A percentile compares a stretch with the other conserved stretches of the same genome.
Evolutionary conservation across 2,797 vertebrate species (phyloP).

Genomic region (Bufotes viridis): DNA sequence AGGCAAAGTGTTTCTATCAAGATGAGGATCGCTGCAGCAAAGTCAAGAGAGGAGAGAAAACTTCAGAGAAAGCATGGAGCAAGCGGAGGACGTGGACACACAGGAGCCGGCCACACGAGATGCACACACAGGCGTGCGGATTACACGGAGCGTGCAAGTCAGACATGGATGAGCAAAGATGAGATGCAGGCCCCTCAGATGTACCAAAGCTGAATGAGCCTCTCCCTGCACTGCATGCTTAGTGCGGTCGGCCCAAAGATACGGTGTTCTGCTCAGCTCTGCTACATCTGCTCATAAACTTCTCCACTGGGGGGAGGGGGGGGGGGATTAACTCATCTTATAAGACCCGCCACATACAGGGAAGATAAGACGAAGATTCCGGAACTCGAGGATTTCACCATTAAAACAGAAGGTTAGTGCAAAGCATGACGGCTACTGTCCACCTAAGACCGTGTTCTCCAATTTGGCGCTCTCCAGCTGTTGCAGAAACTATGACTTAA

Average conservation of each 20-base stretch:
- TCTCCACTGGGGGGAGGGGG: not conserved
- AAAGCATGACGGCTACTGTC: not conserved
- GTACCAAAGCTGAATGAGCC: not conserved
- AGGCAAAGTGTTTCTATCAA: slow-evolving; percentile 99
- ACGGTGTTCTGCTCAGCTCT: not conserved
- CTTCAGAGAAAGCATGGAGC: slow-evolving; percentile 70
- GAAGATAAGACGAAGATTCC: not conserved
- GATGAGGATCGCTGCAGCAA: slow-evolving; percentile 88
- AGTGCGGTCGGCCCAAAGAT: too few species aligned
- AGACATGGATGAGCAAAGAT: not conserved
- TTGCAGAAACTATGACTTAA: too few species aligned
- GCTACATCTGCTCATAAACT: not conserved
- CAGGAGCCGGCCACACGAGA: too few species aligned
- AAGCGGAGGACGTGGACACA: slow-evolving; percentile 30
- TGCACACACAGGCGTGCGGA: slow-evolving; percentile 68
- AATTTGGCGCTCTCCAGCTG: too few species aligned
- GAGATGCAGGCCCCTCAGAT: not conserved
- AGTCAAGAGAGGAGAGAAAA: slow-evolving; percentile 81
- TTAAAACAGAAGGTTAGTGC: not conserved
- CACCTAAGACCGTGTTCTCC: too few species aligned
- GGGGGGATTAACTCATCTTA: not conserved
- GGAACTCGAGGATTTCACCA: not conserved
- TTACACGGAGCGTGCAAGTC: slow-evolving; percentile 19
- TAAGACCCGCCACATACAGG: not conserved
- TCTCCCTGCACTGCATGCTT: too few species aligned